Conservation (phyloP, 2,113 vertebrate species). For the Acrocephalus kingi region DNA sequence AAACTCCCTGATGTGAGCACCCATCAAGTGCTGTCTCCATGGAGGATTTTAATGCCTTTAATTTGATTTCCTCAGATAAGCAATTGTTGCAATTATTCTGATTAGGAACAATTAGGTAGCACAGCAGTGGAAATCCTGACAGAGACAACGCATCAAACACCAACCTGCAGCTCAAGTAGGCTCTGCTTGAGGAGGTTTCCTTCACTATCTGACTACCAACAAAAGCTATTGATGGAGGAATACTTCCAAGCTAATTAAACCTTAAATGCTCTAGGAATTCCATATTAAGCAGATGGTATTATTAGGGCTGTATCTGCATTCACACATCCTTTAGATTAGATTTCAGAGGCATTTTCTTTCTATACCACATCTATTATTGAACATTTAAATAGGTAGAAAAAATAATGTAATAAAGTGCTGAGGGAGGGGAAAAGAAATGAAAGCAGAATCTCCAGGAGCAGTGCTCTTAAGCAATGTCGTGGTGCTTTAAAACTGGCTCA, state of each 20-base stretch:
- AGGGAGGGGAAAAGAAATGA: background rate
- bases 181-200: slow-evolving; percentile 68
- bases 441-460: background rate
- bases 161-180: slow-evolving; percentile 32
- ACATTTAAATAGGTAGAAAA: slow-evolving; percentile 59
- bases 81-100: slow-evolving; percentile 77
- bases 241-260: slow-evolving; percentile 74
- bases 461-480: background rate
- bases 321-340: slow-evolving; percentile 17
- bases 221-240: slow-evolving; percentile 74
- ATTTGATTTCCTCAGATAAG: slow-evolving; percentile 77
- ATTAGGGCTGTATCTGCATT: slow-evolving; percentile 41
- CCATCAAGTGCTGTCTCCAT: slow-evolving; percentile 56
- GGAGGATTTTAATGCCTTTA: slow-evolving; percentile 70
- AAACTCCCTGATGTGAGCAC: slow-evolving; percentile 20
- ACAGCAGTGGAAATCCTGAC: slow-evolving; percentile 64
- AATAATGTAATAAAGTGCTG: slow-evolving; percentile 41
- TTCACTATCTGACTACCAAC: slow-evolving; percentile 56
- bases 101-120: slow-evolving; percentile 78
- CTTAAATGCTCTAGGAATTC: slow-evolving; percentile 74
- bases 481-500: slow-evolving; percentile 28
- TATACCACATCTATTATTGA: slow-evolving; percentile 37
- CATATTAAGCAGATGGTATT: slow-evolving; percentile 63
- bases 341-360: slow-evolving; percentile 45
- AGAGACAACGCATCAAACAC: slow-evolving; percentile 42